Percentiles rank a stretch among this genome's conserved stretches.
phyloP scores from a whole-genome alignment of 2,113 vertebrate species.

The Ascaphus truei region DNA sequence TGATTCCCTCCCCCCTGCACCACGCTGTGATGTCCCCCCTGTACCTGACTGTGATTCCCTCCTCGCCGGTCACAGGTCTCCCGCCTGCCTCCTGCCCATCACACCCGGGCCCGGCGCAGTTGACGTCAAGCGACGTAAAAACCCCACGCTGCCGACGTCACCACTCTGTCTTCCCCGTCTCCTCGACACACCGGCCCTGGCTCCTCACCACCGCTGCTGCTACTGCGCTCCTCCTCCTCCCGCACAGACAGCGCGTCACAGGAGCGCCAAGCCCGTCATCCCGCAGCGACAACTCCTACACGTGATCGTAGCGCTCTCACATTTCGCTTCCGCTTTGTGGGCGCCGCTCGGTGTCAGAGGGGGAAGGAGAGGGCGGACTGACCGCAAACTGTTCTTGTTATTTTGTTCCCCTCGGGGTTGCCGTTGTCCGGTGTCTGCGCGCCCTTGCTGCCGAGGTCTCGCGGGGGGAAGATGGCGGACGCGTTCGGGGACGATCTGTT shows the following conservation, averaged over 20 bases:
- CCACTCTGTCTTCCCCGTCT: background rate
- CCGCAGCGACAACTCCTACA: too few species aligned
- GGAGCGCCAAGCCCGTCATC: constrained; percentile 21
- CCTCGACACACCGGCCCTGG: fast-evolving
- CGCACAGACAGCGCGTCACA: background rate
- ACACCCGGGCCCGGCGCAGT: background rate
- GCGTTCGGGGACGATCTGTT: constrained; percentile 88
- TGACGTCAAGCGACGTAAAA: background rate
- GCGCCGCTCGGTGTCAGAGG: background rate
- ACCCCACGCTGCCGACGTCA: constrained; percentile 9
- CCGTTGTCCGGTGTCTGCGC: background rate
- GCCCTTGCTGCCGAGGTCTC: constrained; percentile 2
- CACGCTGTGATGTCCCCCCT: fast-evolving
- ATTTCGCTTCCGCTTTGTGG: background rate
- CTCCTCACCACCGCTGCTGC: fast-evolving
- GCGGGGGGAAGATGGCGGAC: constrained; percentile 75
- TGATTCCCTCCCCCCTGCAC: too few species aligned
- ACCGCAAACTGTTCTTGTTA: background rate
- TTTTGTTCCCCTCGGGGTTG: background rate
- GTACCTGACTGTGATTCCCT: background rate
- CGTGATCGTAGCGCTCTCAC: background rate
- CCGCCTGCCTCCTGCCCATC: background rate
- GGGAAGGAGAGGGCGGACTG: background rate
- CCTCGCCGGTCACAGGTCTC: background rate
- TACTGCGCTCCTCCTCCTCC: background rate